Base-by-base conservation (phyloP, 2,113 vertebrate species). In the Pangasianodon hypophthalmus region DNA sequence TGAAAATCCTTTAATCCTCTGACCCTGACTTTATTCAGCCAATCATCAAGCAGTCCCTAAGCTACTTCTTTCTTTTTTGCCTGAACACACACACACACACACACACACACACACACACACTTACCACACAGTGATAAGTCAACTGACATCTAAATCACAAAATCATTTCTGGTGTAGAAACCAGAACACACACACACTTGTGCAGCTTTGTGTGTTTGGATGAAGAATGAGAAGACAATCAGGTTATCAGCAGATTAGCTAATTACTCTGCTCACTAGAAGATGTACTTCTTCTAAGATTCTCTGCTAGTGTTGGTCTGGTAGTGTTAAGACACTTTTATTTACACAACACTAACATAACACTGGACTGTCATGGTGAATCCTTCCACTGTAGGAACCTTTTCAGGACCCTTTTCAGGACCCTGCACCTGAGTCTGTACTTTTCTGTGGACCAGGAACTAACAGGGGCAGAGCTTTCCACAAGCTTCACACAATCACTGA, bases 1-100 rank as follows among this genome's bases (percentile, higher is more conserved):
- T 97, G 97, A 97, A 98, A 98, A 98, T 97, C 97, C 96, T 95
- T 93, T 98, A 98, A 98, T 98, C 97, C 96, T 94, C 94, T 93
- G 94, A 93, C 95, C 94, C 92, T 94, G 92, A 94, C 90, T 95
- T 95, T 94, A 88, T 87, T 92, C 94, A 94, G 93, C 90, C 94
- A 87, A 94, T 93, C 96, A 96, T 96, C 95, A 95, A 92, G 93
- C 94, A 94, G 95, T 95, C 93, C 83, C 93, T 97, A 79, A 97
- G 94, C 96, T 93, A 93, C 92, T 92, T 93, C 92, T 95, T 94
- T 96, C 95, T 96, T 96, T 92, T 94, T 50, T 48, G 0, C 85
- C 46, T 37, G 0, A 69, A 48, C 54, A 46, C 37, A 19, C 21
- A 67, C 44, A 50, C 54, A 64, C n/a, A 56, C 48, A 73, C 48